phyloP scores from a whole-genome alignment of 2,797 vertebrate genomes.

The Toxotes lorentzi region DNA sequence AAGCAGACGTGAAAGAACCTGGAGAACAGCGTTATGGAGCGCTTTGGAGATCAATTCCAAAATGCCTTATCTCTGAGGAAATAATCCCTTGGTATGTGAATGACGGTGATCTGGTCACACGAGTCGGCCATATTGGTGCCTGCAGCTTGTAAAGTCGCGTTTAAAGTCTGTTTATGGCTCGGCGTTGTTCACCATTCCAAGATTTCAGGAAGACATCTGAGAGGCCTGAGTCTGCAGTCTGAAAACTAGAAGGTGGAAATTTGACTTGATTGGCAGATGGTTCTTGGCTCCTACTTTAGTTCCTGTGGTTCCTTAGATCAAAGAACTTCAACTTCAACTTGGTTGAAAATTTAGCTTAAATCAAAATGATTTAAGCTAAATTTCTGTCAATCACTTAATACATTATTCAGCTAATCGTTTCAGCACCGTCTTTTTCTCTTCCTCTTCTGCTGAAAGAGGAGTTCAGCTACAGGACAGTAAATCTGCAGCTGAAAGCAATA shows the following conservation, averaged over 20 bases:
- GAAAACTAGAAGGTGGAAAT: too few species aligned
- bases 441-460: too few species aligned
- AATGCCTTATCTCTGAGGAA: conserved; percentile 6
- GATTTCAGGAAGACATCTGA: too few species aligned
- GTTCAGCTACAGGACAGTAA: background rate
- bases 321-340: too few species aligned
- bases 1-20: conserved; percentile 16
- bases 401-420: background rate
- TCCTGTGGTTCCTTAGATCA: background rate
- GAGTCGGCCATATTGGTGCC: background rate
- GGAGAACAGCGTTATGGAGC: accelerated
- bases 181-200: background rate
- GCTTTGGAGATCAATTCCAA: background rate
- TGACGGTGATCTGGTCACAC: too few species aligned
- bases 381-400: too few species aligned
- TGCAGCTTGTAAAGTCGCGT: background rate
- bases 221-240: too few species aligned
- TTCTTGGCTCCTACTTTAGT: too few species aligned
- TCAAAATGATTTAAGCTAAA: too few species aligned
- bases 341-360: too few species aligned
- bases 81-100: background rate
- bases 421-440: background rate
- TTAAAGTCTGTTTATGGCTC: too few species aligned
- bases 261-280: too few species aligned
- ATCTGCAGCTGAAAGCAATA: background rate